A percentile compares a stretch with the other conserved stretches of the same genome.
phyloP scores from a whole-genome alignment of 2,113 vertebrate species.

The Carassius gibelio region DNA sequence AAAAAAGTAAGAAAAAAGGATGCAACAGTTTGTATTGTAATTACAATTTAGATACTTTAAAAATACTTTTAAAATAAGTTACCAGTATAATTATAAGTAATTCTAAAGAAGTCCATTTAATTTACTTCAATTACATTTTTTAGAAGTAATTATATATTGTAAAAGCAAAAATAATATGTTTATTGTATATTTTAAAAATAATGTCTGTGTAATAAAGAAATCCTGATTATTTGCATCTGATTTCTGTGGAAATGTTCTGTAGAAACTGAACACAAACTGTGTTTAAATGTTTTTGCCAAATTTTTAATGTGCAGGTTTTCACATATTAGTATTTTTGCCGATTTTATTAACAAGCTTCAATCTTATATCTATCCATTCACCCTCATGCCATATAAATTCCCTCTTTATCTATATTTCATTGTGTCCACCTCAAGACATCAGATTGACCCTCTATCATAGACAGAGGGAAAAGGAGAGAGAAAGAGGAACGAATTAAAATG shows the following conservation, averaged over 20 bases:
- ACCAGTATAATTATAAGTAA: no score
- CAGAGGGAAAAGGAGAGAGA: not conserved
- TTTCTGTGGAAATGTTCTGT: not conserved
- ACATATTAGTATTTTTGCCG: not conserved
- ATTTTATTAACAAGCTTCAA: conserved; percentile 9
- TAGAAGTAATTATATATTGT: no score
- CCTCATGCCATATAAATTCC: not conserved
- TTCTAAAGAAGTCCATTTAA: no score
- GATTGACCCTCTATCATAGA: conserved; percentile 28
- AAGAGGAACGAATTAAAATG: not conserved
- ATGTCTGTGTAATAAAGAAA: not conserved
- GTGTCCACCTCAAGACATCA: conserved; percentile 39
- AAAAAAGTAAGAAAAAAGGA: not conserved
- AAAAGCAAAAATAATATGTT: no score
- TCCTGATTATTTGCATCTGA: not conserved
- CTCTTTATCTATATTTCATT: conserved; percentile 22
- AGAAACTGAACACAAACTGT: not conserved
- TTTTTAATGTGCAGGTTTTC: not conserved
- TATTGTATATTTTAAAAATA: not conserved
- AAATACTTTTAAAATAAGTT: no score
- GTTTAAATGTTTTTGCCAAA: not conserved
- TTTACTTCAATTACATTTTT: no score
- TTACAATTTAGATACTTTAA: no score
- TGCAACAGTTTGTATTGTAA: not conserved
- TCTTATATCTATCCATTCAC: not conserved